phyloP scores from a whole-genome alignment of 2,797 vertebrate species.

The Xiphophorus birchmanni region DNA sequence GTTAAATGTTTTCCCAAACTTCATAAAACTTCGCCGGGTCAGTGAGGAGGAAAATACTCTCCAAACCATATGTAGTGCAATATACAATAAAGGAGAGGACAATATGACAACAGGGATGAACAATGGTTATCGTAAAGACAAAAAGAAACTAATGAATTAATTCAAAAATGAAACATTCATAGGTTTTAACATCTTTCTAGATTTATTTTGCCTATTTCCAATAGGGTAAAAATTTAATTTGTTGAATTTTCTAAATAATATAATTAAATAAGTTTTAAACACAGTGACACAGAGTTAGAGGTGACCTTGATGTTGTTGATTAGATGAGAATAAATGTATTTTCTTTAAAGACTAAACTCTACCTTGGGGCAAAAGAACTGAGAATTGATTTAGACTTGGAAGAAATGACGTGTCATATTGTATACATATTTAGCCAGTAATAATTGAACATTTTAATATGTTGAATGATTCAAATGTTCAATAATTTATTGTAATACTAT shows the following conservation, averaged over 20 bases:
- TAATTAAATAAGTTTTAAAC: background rate
- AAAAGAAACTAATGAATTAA: background rate
- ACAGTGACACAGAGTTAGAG: too few species aligned
- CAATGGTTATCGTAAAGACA: too few species aligned
- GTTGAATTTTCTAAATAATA: background rate
- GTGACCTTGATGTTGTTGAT: too few species aligned
- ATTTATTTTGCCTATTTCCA: background rate
- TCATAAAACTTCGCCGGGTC: background rate
- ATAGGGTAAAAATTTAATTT: background rate
- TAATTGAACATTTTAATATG: too few species aligned
- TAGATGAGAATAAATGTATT: background rate
- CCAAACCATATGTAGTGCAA: background rate
- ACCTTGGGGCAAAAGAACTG: background rate
- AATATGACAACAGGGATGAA: background rate
- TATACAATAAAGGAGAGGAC: background rate
- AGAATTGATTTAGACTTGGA: background rate
- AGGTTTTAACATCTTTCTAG: background rate
- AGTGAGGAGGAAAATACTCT: background rate
- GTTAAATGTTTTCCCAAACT: background rate
- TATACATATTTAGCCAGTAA: too few species aligned
- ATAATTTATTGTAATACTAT: too few species aligned
- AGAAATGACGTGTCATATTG: background rate
- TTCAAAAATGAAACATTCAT: background rate
- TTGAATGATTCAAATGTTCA: too few species aligned
- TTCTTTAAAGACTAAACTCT: background rate